Evolutionary conservation across 2,888 invertebrate genomes (phyloP), one percentile per base, ranked within the genome.

Genomic region (Graphium colonna): DNA sequence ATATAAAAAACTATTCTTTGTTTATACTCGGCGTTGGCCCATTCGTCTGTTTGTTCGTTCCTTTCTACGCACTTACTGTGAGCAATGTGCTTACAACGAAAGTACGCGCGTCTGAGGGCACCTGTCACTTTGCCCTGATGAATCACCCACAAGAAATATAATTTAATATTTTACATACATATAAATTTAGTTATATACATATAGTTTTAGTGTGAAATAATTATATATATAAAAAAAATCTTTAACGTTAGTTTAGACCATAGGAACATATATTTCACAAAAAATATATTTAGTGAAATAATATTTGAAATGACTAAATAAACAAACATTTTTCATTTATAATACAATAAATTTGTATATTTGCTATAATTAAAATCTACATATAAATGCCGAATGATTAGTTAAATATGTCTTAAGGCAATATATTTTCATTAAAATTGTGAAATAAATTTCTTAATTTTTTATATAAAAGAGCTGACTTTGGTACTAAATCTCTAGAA

Each of bases 31-130:
- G 58, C 51, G 45, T 51, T 59, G 48, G 55, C 58, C 59, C 60
- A 65, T 67, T 51, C 38, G 51, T 39, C 28, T n/a, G 54, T 47
- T 53, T 53, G 50, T 45, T 55, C 45, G 55, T 48, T 58, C 56
- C 62, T 65, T 55, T 67, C 87, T 88, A 88, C 81, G 73, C 74
- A 89, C 90, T 90, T 90, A 90, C 90, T 90, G 89, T 88, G 89
- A 73, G 90, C 90, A 75, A 86, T 81, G 77, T 78, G 81, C 83
- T 90, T 90, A 90, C 88, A 90, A 88, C 88, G 84, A 81, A 89
- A 89, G 82, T 90, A 90, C 62, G 87, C 89, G 70, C 88, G 80
- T 79, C 90, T 83, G 67, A 90, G 81, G 72, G 90, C 90, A 70
- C 77, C 79, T 72, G 85, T 86, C 83, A 90, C 86, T 85, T 83